Evolutionary conservation across 2,797 vertebrate species (phyloP), one percentile per base, ranked within the genome.

Genomic region (Streptopelia turtur): DNA sequence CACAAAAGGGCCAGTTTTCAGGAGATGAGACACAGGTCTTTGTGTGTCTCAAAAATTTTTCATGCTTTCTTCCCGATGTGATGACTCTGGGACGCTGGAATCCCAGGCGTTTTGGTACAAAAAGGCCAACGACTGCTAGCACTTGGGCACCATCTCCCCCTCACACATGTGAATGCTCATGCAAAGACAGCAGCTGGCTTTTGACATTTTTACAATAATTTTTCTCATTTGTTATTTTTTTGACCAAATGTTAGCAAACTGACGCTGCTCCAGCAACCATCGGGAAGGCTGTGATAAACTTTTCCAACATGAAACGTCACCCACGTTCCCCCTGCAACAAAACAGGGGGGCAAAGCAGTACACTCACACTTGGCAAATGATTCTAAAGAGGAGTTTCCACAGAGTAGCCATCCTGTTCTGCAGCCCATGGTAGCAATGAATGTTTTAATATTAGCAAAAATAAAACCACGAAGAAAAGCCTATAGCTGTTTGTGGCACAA

Each of bases 161-260:
- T 50, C 0, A 0, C 6, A 33, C 10, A 5, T 18, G 4, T 30
- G 22, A 79, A 30, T 15, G 43, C 8, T 85, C n/a, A 23, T 6
- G 31, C 39, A 74, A 64, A 65, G 18, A 15, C n/a, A 72, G 13
- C 49, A 30, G 18, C 11, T 68, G 55, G 4, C 39, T 90, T 79
- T 76, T 71, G 59, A 53, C 15, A 11, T 41, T 50, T 70, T 52
- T 55, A 80, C 15, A 35, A 27, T 63, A 53, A 72, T 5, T 7
- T 49, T 59, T 35, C 56, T 60, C 25, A 13, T n/a, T 69, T 60
- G 28, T 55, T 43, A 43, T n/a, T 71, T 66, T 63, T 53, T n/a
- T 70, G 37, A 41, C n/a, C 30, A 52, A 74, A 72, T 43, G 8
- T 11, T 41, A 41, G 10, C 0, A 3, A 57, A 33, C 23, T 70